These are phyloP conservation scores for rat (Rattus norvegicus) DNA, from an alignment of 2,113 vertebrate species.

Conservation along the genomic window DNA sequence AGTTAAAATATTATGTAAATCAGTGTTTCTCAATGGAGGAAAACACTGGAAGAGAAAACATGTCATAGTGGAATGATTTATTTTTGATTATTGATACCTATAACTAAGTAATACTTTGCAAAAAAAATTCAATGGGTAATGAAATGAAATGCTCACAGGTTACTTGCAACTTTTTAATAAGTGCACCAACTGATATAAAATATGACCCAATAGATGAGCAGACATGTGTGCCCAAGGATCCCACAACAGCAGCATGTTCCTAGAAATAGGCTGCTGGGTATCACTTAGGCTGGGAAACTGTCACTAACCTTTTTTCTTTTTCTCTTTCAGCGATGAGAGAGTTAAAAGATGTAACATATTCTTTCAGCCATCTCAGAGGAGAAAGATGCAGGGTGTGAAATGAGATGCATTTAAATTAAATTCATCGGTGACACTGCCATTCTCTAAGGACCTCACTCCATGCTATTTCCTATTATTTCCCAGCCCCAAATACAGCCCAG, in stretches of 20 bases:
- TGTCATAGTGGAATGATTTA: slow-evolving; percentile 69
- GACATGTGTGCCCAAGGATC: not conserved
- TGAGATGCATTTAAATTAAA: slow-evolving; percentile 60
- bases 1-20: slow-evolving; percentile 84
- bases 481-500: not conserved
- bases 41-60: slow-evolving; percentile 70
- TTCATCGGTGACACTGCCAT: slow-evolving; percentile 23
- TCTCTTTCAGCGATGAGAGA: slow-evolving; percentile 65
- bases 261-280: not conserved
- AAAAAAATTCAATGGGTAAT: slow-evolving; percentile 58
- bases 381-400: slow-evolving; percentile 40
- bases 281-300: slow-evolving; percentile 58
- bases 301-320: slow-evolving; percentile 48
- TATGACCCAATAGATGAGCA: not conserved
- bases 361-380: slow-evolving; percentile 58
- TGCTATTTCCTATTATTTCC: slow-evolving; percentile 10
- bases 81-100: slow-evolving; percentile 78
- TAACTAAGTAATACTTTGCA: slow-evolving; percentile 67
- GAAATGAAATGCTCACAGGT: slow-evolving; percentile 39
- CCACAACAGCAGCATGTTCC: not conserved
- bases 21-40: slow-evolving; percentile 77
- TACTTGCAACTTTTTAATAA: slow-evolving; percentile 43
- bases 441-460: not conserved
- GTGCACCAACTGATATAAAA: slow-evolving; percentile 1
- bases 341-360: slow-evolving; percentile 39